A percentile compares a stretch with the other conserved stretches of the same genome.
These are phyloP conservation scores for Calidris pugnax DNA, from an alignment of 2,113 vertebrate species.

Conservation along the genomic window DNA sequence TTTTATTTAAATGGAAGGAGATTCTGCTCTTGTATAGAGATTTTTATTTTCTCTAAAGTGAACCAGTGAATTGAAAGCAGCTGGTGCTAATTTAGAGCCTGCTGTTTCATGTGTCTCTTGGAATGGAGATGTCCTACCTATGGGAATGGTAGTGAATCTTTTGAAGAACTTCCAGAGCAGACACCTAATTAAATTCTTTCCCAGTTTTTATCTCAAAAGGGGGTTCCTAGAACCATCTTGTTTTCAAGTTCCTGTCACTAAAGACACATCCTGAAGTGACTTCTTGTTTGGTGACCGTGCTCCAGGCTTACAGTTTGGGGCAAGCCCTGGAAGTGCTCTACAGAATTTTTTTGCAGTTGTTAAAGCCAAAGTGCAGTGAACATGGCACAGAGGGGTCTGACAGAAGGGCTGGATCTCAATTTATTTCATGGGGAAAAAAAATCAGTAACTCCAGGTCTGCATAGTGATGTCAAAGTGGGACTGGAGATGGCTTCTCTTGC, in stretches of 20 bases:
- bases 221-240: neutral
- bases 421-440: neutral
- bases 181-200: neutral
- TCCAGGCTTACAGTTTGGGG: neutral
- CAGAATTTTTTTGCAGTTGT: neutral
- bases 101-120: neutral
- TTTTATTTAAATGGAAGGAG: neutral
- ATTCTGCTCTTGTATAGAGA: neutral
- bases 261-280: neutral
- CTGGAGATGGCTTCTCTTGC: neutral
- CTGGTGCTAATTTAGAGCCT: neutral
- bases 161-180: neutral
- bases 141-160: neutral
- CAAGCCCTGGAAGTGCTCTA: neutral
- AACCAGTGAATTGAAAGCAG: neutral
- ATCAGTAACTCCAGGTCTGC: neutral
- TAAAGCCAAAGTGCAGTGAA: neutral
- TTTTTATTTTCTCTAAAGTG: neutral
- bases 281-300: neutral
- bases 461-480: too few relatives aligned
- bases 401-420: neutral
- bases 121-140: neutral
- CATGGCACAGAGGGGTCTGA: fast-evolving
- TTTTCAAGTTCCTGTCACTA: neutral
- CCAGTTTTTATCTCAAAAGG: neutral